These are phyloP conservation scores for Nyleta sp. DNA, from an alignment of 2,888 invertebrate genomes.

Conservation along the genomic window DNA sequence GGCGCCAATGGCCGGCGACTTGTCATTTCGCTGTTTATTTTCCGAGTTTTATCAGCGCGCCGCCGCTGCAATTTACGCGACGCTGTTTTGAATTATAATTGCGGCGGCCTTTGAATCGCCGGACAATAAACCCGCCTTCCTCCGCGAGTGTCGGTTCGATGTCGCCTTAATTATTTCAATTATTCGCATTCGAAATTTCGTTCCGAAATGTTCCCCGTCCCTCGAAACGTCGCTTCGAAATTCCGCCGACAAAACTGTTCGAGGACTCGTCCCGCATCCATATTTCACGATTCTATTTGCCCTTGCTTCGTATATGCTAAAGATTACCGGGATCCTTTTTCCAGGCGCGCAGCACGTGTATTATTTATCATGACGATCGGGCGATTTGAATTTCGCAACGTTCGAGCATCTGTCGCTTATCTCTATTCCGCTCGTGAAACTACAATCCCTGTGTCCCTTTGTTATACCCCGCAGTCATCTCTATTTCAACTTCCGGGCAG, in stretches of 20 bases:
- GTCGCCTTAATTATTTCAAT: too few relatives aligned
- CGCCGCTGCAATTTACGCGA: slow-evolving; percentile 51
- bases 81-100: slow-evolving; percentile 59
- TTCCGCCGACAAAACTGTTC: slow-evolving; percentile 29
- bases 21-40: slow-evolving; percentile 62
- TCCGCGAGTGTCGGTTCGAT: too few relatives aligned
- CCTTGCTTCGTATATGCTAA: slow-evolving; percentile 37
- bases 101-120: slow-evolving; percentile 26
- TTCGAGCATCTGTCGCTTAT: slow-evolving; percentile 62
- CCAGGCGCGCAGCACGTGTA: slow-evolving; percentile 48
- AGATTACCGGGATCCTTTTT: slow-evolving; percentile 61
- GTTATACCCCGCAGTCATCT: slow-evolving; percentile 42
- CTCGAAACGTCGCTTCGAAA: slow-evolving; percentile 11
- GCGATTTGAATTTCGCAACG: slow-evolving; percentile 69
- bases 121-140: too few relatives aligned
- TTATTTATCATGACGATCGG: slow-evolving; percentile 69
- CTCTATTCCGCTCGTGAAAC: slow-evolving; percentile 57
- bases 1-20: slow-evolving; percentile 55
- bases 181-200: too few relatives aligned
- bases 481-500: slow-evolving; percentile 51
- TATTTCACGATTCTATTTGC: slow-evolving; percentile 68
- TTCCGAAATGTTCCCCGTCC: too few relatives aligned
- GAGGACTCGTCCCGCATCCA: slow-evolving; percentile 60
- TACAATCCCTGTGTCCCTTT: slow-evolving; percentile 36
- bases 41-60: slow-evolving; percentile 60